Base-by-base conservation (phyloP, 2,113 vertebrate species). In the Hippoglossus stenolepis region DNA sequence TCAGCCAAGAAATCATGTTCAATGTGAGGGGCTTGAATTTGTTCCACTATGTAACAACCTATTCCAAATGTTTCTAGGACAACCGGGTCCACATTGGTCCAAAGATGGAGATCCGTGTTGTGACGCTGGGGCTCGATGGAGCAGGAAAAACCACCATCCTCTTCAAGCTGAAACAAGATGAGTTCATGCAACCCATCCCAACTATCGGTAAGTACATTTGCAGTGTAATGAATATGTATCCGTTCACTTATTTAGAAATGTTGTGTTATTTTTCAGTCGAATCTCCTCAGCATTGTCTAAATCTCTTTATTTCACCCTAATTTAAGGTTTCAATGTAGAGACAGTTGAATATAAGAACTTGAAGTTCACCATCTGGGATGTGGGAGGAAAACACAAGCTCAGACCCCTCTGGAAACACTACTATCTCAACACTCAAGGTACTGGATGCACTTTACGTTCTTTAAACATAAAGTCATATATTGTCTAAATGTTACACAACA, bases 331-430 rank as follows among this genome's bases (percentile, higher is more conserved):
- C 93, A 99, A 99, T 54, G 97, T 99, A 87, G 98, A 99, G 94
- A 99, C 98, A 0, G 98, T 99, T 51, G 98, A 99, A 92, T 99
- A 99, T 85, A 99, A 99, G 95, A 99, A 99, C 89, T 83, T 99
- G 70, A 99, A 99, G 87, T 99, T 99, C 94, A 99, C 98, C 61
- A 99, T 99, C 93, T 99, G 98, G 98, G 98, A 99, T 78, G 98
- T 99, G 62, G 98, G 97, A 83, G 98, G 98, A 51, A 99, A 99
- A 82, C 98, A 99, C 69, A 99, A 99, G 86, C 95, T 99, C 79
- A 94, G 98, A 45, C 98, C 98, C 2, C 93, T 99, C 12, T 99
- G 98, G 98, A 99, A 99, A 85, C 98, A 99, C 93, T 99, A 99
- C 90, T 99, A 98, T 85, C 96, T 99, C 35, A 99, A 99, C 92